A percentile compares a stretch with the other conserved stretches of the same genome.
These are phyloP conservation scores for Panorpa germanica DNA, from an alignment of 2,888 invertebrate species.

Conservation along the genomic window DNA sequence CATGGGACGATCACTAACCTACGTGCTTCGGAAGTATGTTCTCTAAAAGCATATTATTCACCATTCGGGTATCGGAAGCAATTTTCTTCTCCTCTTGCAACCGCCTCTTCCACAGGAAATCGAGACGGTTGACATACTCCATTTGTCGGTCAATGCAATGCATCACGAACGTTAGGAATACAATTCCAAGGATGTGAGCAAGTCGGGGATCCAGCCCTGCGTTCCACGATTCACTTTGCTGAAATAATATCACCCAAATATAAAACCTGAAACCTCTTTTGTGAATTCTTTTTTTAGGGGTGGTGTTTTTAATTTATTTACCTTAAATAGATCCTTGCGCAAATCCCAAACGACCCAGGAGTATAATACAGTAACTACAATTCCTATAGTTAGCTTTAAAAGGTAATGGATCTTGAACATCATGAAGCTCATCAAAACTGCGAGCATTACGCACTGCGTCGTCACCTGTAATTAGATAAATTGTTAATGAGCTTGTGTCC, in stretches of 20 bases:
- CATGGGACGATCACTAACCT: constrained; percentile 31
- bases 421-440: constrained; percentile 48
- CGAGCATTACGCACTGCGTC: constrained; percentile 32
- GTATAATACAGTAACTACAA: constrained; percentile 43
- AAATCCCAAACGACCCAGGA: constrained; percentile 45
- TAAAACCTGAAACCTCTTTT: too few species aligned
- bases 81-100: constrained; percentile 63
- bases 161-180: constrained; percentile 54
- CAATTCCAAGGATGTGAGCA: constrained; percentile 53
- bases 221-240: constrained; percentile 48
- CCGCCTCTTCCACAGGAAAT: constrained; percentile 43
- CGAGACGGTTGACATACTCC: constrained; percentile 75
- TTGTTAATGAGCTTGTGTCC: too few species aligned
- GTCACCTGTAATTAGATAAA: constrained; percentile 25
- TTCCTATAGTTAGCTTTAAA: constrained; percentile 56
- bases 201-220: constrained; percentile 43
- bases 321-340: constrained; percentile 31
- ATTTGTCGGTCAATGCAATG: constrained; percentile 78
- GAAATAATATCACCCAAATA: constrained; percentile 23
- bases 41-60: constrained; percentile 74
- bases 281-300: constrained; percentile 4
- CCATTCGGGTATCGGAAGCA: constrained; percentile 66
- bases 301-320: constrained; percentile 18
- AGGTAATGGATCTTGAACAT: constrained; percentile 73
- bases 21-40: constrained; percentile 90